Conservation (phyloP, 2,113 vertebrate species). For the Bufo bufo region DNA sequence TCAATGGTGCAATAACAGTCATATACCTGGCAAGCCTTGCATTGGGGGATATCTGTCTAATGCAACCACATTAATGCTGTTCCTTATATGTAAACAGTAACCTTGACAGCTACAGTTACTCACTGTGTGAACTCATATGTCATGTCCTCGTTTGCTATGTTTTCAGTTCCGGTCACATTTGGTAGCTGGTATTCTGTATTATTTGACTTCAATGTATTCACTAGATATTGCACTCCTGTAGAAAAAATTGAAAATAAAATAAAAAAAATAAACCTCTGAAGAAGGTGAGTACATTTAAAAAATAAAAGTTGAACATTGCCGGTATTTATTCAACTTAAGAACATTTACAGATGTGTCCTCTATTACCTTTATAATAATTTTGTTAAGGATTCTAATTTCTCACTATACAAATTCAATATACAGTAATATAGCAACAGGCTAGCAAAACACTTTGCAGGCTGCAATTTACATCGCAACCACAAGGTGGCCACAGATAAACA, state of each 20-base stretch:
- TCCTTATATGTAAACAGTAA: background rate
- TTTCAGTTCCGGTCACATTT: background rate
- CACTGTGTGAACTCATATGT: conserved; percentile 22
- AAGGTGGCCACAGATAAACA: too few relatives aligned
- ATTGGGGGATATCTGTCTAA: background rate
- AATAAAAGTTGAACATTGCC: background rate
- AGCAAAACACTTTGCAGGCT: too few relatives aligned
- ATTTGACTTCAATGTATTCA: background rate
- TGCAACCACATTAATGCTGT: background rate
- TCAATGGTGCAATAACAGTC: too few relatives aligned
- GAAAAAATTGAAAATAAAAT: background rate
- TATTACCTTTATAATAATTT: too few relatives aligned
- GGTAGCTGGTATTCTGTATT: background rate
- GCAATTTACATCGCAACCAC: too few relatives aligned
- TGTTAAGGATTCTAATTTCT: too few relatives aligned
- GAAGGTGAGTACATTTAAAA: background rate
- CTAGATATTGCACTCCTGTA: background rate
- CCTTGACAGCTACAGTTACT: background rate
- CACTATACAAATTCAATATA: too few relatives aligned
- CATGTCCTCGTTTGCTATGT: background rate
- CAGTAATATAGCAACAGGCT: too few relatives aligned
- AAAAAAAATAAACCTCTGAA: too few relatives aligned
- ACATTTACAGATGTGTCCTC: too few relatives aligned
- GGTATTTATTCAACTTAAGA: too few relatives aligned
- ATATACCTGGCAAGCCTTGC: too few relatives aligned